Evolutionary conservation across 2,888 invertebrate genomes (phyloP), one percentile per base, ranked within the genome.

Genomic region (Orthosia gothica): DNA sequence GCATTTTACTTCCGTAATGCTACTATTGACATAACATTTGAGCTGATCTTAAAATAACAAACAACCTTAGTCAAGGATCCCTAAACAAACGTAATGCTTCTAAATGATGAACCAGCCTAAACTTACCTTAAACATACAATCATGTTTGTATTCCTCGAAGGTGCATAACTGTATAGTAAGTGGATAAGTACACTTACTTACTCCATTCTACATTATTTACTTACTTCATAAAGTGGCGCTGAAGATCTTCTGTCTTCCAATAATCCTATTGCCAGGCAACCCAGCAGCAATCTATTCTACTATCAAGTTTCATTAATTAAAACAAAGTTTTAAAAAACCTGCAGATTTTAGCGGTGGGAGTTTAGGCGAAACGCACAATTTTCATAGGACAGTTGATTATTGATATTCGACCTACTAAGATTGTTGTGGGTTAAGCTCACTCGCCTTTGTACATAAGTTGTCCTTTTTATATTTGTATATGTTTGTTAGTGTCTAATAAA

Each of bases 61-160:
- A 70, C 45, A 52, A 26, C 45, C 49, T 50, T 47, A 18, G 54
- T 49, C 26, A 58, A 49, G 52, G 18, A 58, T 54, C 11, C 57
- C 62, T 79, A 69, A 74, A 69, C 52, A 69, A 57, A 66, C 65
- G 1, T 20, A 13, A 67, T 67, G 45, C 66, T 65, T 47, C 68
- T n/a, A 23, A 59, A 54, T 59, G 15, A 65, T n/a, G 23, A n/a
- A 32, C 15, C 20, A 40, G 26, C 57, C n/a, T 63, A 47, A 55
- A 62, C 11, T 68, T 50, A 68, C 61, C 9, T 67, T 45, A 15
- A 26, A 18, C 1, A 40, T 18, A 20, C 3, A 49, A n/a, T 52
- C 2, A 26, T 15, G 12, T 16, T 1, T 23, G 20, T 47, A 16
- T 32, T 52, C 18, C 12, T n/a, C 1, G 12, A 20, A n/a, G 45